Evolutionary conservation across 2,797 vertebrate species (phyloP).

Genomic region (Sorex maritimensis): DNA sequence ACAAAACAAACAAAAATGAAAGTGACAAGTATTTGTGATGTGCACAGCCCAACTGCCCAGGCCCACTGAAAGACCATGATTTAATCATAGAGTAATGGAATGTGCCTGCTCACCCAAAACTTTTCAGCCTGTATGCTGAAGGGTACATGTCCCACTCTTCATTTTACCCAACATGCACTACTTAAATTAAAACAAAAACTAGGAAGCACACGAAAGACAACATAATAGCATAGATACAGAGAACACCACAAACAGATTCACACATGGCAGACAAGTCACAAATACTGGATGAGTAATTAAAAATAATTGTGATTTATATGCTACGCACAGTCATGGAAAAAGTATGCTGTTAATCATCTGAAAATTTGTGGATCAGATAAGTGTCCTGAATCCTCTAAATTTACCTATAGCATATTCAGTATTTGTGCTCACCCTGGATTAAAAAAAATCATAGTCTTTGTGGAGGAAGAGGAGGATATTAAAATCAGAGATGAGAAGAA

Average conservation of each 20-base stretch:
- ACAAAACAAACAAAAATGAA: background rate
- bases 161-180: background rate
- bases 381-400: background rate
- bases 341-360: background rate
- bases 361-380: background rate
- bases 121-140: background rate
- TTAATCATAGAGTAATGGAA: too few relatives aligned
- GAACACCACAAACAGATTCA: background rate
- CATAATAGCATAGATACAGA: background rate
- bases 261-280: background rate
- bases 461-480: background rate
- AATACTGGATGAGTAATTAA: conserved; percentile 7
- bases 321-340: background rate
- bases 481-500: background rate
- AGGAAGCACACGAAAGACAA: background rate
- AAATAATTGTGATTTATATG: conserved; percentile 26
- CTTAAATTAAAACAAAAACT: background rate
- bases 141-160: background rate
- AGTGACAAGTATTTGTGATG: background rate
- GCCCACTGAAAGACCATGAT: background rate
- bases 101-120: background rate
- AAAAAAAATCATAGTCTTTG: background rate
- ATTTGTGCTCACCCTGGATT: background rate
- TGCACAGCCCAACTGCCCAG: background rate
- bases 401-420: background rate